Evolutionary conservation across 2,888 invertebrate genomes (phyloP).

Genomic region (Polymixis lichenea): DNA sequence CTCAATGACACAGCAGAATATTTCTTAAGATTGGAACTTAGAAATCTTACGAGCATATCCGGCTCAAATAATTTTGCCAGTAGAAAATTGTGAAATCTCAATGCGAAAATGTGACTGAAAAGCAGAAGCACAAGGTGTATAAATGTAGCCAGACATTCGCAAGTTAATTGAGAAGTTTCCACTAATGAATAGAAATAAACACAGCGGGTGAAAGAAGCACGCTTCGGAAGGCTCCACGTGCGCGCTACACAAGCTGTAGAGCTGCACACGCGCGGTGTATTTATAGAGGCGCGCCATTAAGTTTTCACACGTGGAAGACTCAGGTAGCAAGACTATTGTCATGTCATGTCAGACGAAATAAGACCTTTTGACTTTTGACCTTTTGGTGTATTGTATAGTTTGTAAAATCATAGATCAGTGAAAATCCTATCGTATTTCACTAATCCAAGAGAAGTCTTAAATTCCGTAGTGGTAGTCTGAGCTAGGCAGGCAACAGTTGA

Average conservation of each 20-base stretch:
- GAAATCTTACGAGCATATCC: neutral
- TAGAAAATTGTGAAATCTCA: neutral
- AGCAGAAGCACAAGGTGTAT: neutral
- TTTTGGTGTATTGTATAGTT: neutral
- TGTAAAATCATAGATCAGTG: neutral
- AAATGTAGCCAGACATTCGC: neutral
- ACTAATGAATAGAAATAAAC: constrained; percentile 13
- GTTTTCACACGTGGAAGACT: constrained; percentile 24
- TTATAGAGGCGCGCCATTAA: constrained; percentile 24
- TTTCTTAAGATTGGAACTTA: neutral
- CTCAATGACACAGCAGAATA: neutral
- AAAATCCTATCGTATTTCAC: neutral
- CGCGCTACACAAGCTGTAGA: constrained; percentile 9
- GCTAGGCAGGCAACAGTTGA: neutral
- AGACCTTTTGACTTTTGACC: constrained; percentile 2
- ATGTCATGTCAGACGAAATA: constrained; percentile 2
- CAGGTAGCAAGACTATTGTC: neutral
- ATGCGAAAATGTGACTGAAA: neutral
- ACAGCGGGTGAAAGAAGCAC: constrained; percentile 1
- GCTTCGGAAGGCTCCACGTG: constrained; percentile 41
- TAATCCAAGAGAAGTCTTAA: neutral
- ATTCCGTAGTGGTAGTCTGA: neutral
- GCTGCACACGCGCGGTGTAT: constrained; percentile 29
- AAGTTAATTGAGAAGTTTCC: neutral
- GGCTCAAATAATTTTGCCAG: neutral